A percentile compares a stretch with the other conserved stretches of the same genome.
phyloP scores from a whole-genome alignment of 2,888 invertebrate species.

The Agriopis leucophaearia region DNA sequence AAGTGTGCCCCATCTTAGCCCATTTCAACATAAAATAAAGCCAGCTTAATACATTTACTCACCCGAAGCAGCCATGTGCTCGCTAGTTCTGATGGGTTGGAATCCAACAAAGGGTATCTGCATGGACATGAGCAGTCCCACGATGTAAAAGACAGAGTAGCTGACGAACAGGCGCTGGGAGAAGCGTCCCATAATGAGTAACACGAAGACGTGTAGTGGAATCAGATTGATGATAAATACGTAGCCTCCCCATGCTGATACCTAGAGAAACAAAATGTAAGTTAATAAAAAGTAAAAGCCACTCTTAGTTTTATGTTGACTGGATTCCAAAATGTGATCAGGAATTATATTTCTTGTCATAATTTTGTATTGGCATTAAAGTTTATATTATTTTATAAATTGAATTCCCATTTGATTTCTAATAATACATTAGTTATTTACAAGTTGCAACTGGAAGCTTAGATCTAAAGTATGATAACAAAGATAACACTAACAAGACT shows the following conservation, averaged over 20 bases:
- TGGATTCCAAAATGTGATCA: too few species aligned
- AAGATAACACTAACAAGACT: conserved; percentile 5
- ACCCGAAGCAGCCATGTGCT: conserved; percentile 99
- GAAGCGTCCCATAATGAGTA: conserved; percentile 97
- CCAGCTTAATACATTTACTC: conserved; percentile 40
- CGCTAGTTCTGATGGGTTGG: conserved; percentile 99
- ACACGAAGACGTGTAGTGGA: conserved; percentile 97
- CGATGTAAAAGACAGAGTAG: conserved; percentile 98
- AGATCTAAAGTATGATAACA: conserved; percentile 8
- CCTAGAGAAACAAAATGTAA: conserved; percentile 79
- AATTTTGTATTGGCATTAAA: too few species aligned
- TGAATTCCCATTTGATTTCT: too few species aligned
- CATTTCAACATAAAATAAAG: too few species aligned
- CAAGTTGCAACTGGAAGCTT: not conserved
- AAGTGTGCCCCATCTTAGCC: too few species aligned
- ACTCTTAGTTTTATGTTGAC: too few species aligned
- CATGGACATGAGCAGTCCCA: conserved; percentile 98
- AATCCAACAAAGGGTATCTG: conserved; percentile 98
- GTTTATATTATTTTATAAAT: too few species aligned
- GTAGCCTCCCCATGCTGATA: conserved; percentile 99
- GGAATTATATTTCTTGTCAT: too few species aligned
- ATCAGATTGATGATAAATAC: conserved; percentile 99
- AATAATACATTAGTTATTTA: conserved; percentile 3
- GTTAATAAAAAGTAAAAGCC: not conserved
- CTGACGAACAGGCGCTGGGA: conserved; percentile 97